These are phyloP conservation scores for Liposcelis brunnea DNA, from an alignment of 2,888 invertebrate species.

Conservation along the genomic window DNA sequence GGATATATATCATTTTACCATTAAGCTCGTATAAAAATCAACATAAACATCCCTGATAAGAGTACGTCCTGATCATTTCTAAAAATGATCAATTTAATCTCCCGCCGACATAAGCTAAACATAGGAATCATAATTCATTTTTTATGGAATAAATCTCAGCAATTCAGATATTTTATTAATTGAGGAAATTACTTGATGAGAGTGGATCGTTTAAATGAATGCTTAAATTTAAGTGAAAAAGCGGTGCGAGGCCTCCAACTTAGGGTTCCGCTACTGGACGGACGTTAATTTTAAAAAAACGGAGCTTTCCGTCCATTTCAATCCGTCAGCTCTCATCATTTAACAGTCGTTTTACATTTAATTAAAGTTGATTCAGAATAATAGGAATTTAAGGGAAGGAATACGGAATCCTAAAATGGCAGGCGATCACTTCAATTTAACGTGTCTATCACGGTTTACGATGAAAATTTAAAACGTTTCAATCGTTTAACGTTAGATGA, in stretches of 20 bases:
- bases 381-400: conserved; percentile 4
- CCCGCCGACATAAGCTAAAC: conserved; percentile 4
- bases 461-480: too few relatives aligned
- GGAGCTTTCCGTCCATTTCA: not conserved
- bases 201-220: not conserved
- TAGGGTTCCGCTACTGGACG: not conserved
- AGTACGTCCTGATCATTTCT: too few relatives aligned
- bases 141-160: conserved; percentile 7
- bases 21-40: too few relatives aligned
- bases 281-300: not conserved
- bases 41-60: too few relatives aligned
- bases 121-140: not conserved
- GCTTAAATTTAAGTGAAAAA: conserved; percentile 1
- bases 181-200: conserved; percentile 9
- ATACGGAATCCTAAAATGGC: not conserved
- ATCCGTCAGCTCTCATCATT: not conserved
- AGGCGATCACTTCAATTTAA: too few relatives aligned
- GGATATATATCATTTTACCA: too few relatives aligned
- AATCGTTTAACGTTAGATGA: too few relatives aligned
- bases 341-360: not conserved
- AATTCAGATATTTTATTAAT: conserved; percentile 9
- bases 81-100: too few relatives aligned
- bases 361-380: conserved; percentile 9
- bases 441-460: too few relatives aligned
- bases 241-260: not conserved